phyloP scores from a whole-genome alignment of 1,140 invertebrate genomes.

The Pseudomyrmex pallidus region DNA sequence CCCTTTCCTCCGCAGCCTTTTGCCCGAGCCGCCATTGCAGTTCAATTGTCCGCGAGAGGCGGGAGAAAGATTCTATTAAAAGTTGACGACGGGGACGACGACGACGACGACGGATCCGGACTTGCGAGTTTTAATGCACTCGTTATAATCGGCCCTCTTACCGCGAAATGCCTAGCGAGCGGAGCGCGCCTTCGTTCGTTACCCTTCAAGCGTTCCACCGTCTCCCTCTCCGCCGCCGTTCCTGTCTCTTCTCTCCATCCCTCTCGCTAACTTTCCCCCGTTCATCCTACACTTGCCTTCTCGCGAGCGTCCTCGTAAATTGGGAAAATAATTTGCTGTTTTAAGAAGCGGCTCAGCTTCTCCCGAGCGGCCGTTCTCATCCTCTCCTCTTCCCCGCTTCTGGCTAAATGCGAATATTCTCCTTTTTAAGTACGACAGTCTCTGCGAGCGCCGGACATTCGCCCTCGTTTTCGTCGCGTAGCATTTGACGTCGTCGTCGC shows the following conservation, averaged over 20 bases:
- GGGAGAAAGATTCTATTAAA: slow-evolving; percentile 78
- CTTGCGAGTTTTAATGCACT: slow-evolving; percentile 81
- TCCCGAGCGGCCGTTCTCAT: not conserved
- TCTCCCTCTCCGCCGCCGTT: slow-evolving; percentile 4
- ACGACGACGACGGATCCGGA: slow-evolving; percentile 70
- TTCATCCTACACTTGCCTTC: slow-evolving; percentile 13
- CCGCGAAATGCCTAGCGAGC: slow-evolving; percentile 74
- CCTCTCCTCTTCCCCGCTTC: not conserved
- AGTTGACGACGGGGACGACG: slow-evolving; percentile 73
- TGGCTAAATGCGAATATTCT: slow-evolving; percentile 48
- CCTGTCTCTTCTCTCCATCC: not conserved
- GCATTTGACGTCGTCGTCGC: slow-evolving; percentile 10
- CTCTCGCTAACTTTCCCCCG: slow-evolving; percentile 28
- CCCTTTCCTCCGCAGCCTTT: slow-evolving; percentile 34
- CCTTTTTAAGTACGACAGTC: slow-evolving; percentile 39
- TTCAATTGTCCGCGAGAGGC: slow-evolving; percentile 70
- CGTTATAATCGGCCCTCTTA: slow-evolving; percentile 80
- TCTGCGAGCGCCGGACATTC: slow-evolving; percentile 45
- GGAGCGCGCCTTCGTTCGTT: slow-evolving; percentile 62
- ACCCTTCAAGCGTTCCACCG: slow-evolving; percentile 46
- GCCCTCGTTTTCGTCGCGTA: slow-evolving; percentile 45
- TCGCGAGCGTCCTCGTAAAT: slow-evolving; percentile 74
- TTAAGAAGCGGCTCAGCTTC: slow-evolving; percentile 64
- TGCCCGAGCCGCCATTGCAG: slow-evolving; percentile 60
- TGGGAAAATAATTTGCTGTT: slow-evolving; percentile 80